Evolutionary conservation across 2,797 vertebrate species (phyloP).

Genomic region (Fistularia commersonii): DNA sequence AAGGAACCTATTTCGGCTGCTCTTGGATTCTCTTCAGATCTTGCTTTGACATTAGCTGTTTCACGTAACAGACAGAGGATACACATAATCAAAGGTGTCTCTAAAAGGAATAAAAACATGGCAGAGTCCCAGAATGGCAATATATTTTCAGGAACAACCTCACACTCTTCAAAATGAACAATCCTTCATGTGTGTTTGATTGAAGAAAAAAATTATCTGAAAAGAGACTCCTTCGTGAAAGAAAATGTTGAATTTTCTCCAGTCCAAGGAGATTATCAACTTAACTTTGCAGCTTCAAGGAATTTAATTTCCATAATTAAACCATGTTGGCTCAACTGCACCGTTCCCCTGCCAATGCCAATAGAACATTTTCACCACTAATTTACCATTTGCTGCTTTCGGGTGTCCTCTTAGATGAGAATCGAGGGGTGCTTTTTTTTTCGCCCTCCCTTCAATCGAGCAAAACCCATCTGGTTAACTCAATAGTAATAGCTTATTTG

Average conservation of each 20-base stretch:
- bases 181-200: slow-evolving; percentile 54
- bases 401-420: slow-evolving; percentile 50
- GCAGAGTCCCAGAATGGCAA: slow-evolving; percentile 57
- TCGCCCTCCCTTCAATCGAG: slow-evolving; percentile 10
- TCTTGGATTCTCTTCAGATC: slow-evolving; percentile 47
- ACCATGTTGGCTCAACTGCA: slow-evolving; percentile 54
- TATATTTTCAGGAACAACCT: slow-evolving; percentile 50
- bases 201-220: slow-evolving; percentile 53
- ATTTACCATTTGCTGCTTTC: slow-evolving; percentile 60
- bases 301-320: slow-evolving; percentile 80
- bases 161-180: slow-evolving; percentile 47
- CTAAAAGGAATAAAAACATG: slow-evolving; percentile 56
- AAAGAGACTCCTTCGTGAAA: slow-evolving; percentile 48
- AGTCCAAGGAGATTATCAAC: slow-evolving; percentile 75
- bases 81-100: slow-evolving; percentile 59
- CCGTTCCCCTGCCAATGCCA: slow-evolving; percentile 54
- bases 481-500: slow-evolving; percentile 30
- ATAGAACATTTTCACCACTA: slow-evolving; percentile 66
- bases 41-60: slow-evolving; percentile 47
- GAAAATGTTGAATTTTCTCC: slow-evolving; percentile 64
- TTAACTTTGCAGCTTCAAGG: slow-evolving; percentile 73
- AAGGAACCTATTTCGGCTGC: slow-evolving; percentile 33
- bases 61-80: slow-evolving; percentile 43
- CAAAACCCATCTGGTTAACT: slow-evolving; percentile 17
- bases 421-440: slow-evolving; percentile 20